A percentile compares a stretch with the other conserved stretches of the same genome.
Conservation (phyloP, 2,797 vertebrate species). For the Loriculus beryllinus region DNA sequence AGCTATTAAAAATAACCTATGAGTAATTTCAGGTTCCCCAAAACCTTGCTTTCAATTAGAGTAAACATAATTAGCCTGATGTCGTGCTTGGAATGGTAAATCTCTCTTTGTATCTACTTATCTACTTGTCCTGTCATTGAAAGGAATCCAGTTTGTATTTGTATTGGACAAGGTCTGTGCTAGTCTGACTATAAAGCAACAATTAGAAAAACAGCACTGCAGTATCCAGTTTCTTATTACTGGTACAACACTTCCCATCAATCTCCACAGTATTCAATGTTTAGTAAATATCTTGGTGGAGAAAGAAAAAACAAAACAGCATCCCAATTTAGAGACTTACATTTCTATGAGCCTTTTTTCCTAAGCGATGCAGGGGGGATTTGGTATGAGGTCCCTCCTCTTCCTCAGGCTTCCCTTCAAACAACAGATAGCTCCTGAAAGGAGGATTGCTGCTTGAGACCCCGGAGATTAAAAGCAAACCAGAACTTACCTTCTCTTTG, state of each 20-base stretch:
- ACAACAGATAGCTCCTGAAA: constrained; percentile 38
- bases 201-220: constrained; percentile 53
- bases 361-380: constrained; percentile 6
- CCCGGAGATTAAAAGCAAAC: constrained; percentile 48
- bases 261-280: constrained; percentile 42
- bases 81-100: constrained; percentile 78
- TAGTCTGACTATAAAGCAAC: constrained; percentile 55
- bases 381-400: constrained; percentile 4
- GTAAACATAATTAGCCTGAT: constrained; percentile 82
- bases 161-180: constrained; percentile 60
- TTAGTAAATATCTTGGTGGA: constrained; percentile 5
- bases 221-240: constrained; percentile 31
- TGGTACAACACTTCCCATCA: constrained; percentile 24
- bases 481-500: constrained; percentile 52
- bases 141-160: constrained; percentile 68
- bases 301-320: neutral
- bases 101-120: constrained; percentile 77
- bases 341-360: constrained; percentile 23
- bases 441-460: neutral
- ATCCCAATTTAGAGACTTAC: constrained; percentile 1
- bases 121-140: constrained; percentile 72
- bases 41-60: constrained; percentile 82
- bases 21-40: constrained; percentile 77
- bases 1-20: constrained; percentile 74
- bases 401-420: constrained; percentile 17